phyloP scores from a whole-genome alignment of 2,113 vertebrate genomes.

The Sinocyclocheilus anophthalmus region DNA sequence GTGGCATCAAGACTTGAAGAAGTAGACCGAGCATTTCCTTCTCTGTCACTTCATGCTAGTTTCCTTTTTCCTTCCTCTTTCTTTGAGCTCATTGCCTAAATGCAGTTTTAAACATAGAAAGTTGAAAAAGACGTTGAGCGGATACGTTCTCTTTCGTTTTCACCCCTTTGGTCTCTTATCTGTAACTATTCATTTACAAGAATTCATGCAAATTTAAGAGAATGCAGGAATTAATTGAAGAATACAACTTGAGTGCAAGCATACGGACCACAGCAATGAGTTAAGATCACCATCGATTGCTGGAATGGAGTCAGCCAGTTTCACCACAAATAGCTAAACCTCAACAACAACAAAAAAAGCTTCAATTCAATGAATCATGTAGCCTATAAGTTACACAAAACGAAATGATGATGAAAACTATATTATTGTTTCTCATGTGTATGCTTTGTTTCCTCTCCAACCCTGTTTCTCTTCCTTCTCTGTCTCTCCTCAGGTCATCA shows the following conservation, averaged over 20 bases:
- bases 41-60: slow-evolving; percentile 51
- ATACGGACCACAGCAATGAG: not conserved
- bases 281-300: not conserved
- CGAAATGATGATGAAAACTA: too few species aligned
- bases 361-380: not conserved
- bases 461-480: not conserved
- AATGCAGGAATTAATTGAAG: not conserved
- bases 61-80: slow-evolving; percentile 60
- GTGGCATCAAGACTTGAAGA: slow-evolving; percentile 58
- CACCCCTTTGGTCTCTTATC: not conserved
- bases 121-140: not conserved
- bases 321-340: not conserved
- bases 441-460: not conserved
- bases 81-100: slow-evolving; percentile 43
- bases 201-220: not conserved
- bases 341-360: not conserved
- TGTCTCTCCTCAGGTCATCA: slow-evolving; percentile 69
- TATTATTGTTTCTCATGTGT: not conserved
- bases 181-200: not conserved
- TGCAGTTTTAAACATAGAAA: slow-evolving; percentile 20
- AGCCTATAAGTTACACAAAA: too few species aligned
- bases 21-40: slow-evolving; percentile 68
- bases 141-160: not conserved
- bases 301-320: not conserved
- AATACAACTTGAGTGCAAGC: not conserved